Evolutionary conservation across 2,888 invertebrate genomes (phyloP).

Genomic region (Oxycera nigricornis): DNA sequence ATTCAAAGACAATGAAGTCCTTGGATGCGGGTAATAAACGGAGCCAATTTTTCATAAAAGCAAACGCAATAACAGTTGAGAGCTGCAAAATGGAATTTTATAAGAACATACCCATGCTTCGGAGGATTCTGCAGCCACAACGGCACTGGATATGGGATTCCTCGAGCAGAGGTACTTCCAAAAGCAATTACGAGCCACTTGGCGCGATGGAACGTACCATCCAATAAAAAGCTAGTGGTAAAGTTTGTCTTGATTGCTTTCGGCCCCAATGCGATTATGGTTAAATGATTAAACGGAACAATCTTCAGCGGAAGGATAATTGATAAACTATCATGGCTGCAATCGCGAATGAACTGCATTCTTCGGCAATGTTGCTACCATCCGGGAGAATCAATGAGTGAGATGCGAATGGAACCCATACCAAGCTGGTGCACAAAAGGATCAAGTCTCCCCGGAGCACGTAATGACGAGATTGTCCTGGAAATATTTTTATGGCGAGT

Average conservation of each 20-base stretch:
- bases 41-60: conserved; percentile 38
- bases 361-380: too few relatives aligned
- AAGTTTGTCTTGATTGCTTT: conserved; percentile 23
- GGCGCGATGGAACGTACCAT: conserved; percentile 4
- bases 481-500: background rate
- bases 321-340: background rate
- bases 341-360: background rate
- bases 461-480: too few relatives aligned
- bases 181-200: conserved; percentile 26
- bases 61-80: conserved; percentile 33
- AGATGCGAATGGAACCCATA: too few relatives aligned
- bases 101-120: conserved; percentile 14
- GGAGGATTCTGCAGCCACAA: background rate
- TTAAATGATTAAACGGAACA: conserved; percentile 8
- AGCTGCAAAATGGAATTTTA: conserved; percentile 16
- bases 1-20: background rate
- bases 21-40: conserved; percentile 30
- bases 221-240: conserved; percentile 16
- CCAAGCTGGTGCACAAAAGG: too few relatives aligned
- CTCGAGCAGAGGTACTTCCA: conserved; percentile 6
- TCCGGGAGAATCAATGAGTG: too few relatives aligned
- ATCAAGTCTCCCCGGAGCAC: too few relatives aligned
- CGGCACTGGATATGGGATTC: background rate
- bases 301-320: background rate
- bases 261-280: background rate